Percentiles rank a stretch among this genome's conserved stretches.
phyloP scores from a whole-genome alignment of 1,140 invertebrate genomes.

The Drosophila suzukii region DNA sequence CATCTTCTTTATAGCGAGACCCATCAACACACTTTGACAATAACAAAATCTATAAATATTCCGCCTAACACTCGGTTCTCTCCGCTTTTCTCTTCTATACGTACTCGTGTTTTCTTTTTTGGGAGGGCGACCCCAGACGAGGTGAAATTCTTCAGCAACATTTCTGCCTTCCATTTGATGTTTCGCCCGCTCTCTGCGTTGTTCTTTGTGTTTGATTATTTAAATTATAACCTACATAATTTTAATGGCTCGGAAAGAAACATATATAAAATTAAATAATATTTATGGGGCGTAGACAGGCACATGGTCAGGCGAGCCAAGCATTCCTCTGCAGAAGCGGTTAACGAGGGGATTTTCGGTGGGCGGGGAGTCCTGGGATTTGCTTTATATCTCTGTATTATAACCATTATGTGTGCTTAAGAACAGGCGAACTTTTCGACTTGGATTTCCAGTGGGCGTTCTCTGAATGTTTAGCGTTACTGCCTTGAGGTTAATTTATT shows the following conservation, averaged over 20 bases:
- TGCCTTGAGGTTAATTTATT: background rate
- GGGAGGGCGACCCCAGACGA: conserved; percentile 72
- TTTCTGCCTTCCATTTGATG: conserved; percentile 68
- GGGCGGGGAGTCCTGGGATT: conserved; percentile 18
- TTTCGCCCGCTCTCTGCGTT: conserved; percentile 15
- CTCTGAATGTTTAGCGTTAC: background rate
- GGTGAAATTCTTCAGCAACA: conserved; percentile 73
- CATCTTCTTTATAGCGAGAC: conserved; percentile 3
- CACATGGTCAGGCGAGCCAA: conserved; percentile 70
- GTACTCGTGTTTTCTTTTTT: conserved; percentile 28
- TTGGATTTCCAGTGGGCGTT: conserved; percentile 1
- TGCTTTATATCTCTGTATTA: conserved; percentile 22
- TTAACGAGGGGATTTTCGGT: conserved; percentile 12
- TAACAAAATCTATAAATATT: conserved; percentile 76
- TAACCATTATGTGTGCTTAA: conserved; percentile 29
- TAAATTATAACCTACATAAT: conserved; percentile 82
- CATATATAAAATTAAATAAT: conserved; percentile 81
- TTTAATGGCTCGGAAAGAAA: conserved; percentile 74
- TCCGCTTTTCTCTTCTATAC: conserved; percentile 23
- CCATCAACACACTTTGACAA: conserved; percentile 58
- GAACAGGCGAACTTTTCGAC: conserved; percentile 17
- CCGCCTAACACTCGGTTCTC: conserved; percentile 33
- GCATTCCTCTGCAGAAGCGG: conserved; percentile 37
- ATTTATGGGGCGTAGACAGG: conserved; percentile 78
- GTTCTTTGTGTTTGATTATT: conserved; percentile 62